phyloP scores from a whole-genome alignment of 2,113 vertebrate genomes.

The Corvus cornix region DNA sequence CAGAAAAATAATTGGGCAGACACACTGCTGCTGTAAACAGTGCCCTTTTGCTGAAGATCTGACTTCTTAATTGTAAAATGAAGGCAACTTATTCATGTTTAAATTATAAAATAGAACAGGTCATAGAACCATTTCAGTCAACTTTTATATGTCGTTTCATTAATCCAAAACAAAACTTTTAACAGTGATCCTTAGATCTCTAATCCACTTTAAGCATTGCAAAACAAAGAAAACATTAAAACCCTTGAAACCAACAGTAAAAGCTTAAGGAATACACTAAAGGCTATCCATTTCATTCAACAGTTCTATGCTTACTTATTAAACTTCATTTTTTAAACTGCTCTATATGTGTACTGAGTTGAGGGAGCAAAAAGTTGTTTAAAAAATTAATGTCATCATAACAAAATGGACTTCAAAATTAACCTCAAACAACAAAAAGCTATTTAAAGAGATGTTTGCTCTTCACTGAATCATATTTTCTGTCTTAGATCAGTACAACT shows the following conservation, averaged over 20 bases:
- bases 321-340: conserved; percentile 10
- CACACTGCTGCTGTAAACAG: not conserved
- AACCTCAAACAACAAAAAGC: not conserved
- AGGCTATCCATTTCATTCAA: not conserved
- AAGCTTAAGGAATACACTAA: conserved; percentile 1
- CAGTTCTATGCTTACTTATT: not conserved
- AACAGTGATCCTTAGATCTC: conserved; percentile 32
- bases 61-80: conserved; percentile 2
- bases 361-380: conserved; percentile 17
- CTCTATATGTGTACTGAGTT: not conserved
- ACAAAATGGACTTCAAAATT: not conserved
- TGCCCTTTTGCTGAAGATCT: not conserved
- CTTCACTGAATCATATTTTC: not conserved
- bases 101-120: conserved; percentile 7
- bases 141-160: not conserved
- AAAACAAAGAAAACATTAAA: conserved; percentile 61
- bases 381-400: not conserved
- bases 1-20: conserved; percentile 7
- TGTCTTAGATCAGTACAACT: not conserved
- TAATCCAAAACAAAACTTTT: conserved; percentile 49
- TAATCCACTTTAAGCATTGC: conserved; percentile 51
- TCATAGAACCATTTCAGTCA: conserved; percentile 7
- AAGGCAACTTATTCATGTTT: not conserved
- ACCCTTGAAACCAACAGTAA: conserved; percentile 8
- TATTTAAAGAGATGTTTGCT: not conserved